Evolutionary conservation across 2,113 vertebrate species (phyloP).

Genomic region (Cheilinus undulatus): DNA sequence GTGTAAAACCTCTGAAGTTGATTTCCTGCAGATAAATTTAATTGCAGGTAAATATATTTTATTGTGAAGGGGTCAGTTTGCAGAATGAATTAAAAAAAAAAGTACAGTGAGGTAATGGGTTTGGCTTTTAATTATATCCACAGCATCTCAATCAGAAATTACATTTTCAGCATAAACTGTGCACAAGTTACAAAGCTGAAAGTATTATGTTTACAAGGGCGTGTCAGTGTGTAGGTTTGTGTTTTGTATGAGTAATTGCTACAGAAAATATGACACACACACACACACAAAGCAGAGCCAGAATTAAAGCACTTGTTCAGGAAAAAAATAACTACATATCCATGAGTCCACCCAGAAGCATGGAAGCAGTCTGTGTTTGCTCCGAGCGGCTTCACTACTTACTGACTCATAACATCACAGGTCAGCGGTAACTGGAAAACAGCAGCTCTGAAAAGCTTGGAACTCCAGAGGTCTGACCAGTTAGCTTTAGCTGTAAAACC

Average conservation of each 20-base stretch:
- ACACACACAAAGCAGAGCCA: background rate
- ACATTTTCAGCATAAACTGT: background rate
- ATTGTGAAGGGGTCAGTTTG: background rate
- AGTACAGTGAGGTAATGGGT: background rate
- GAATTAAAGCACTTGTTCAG: conserved; percentile 15
- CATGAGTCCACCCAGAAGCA: background rate
- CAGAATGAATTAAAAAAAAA: background rate
- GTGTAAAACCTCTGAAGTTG: background rate
- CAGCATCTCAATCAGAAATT: background rate
- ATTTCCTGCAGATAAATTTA: background rate
- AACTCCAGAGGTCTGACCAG: background rate
- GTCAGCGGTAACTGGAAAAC: conserved; percentile 23
- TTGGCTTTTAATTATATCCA: background rate
- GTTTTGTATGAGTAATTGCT: conserved; percentile 7
- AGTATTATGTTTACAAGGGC: background rate
- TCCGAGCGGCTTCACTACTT: conserved; percentile 7
- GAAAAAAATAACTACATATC: background rate
- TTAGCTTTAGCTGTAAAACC: background rate
- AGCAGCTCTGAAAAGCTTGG: conserved; percentile 3
- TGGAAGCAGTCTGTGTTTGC: conserved; percentile 4
- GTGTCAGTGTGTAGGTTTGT: conserved; percentile 13
- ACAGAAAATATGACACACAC: conserved; percentile 11
- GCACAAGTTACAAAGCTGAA: background rate
- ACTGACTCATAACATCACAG: conserved; percentile 24
- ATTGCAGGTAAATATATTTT: background rate